These are phyloP conservation scores for Lysiphlebus fabarum DNA, from an alignment of 1,140 invertebrate species.

Conservation along the genomic window DNA sequence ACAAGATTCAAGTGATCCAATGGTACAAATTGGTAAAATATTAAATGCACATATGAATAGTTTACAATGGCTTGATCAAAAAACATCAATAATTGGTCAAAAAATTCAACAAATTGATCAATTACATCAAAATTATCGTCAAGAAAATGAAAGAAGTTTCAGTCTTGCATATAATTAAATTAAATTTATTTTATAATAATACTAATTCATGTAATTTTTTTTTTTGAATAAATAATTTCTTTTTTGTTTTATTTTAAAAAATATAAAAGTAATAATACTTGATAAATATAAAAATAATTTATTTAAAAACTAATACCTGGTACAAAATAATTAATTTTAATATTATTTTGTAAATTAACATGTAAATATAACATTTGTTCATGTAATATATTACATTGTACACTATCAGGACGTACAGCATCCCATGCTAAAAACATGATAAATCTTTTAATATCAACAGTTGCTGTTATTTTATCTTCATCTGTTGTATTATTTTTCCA, in stretches of 20 bases:
- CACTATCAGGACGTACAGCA: slow-evolving; percentile 57
- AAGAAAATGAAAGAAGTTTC: slow-evolving; percentile 71
- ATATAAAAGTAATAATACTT: slow-evolving; percentile 4
- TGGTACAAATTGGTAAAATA: slow-evolving; percentile 88
- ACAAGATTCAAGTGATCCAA: slow-evolving; percentile 82
- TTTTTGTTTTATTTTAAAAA: background rate
- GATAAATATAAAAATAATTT: slow-evolving; percentile 9
- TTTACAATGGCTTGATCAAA: slow-evolving; percentile 87
- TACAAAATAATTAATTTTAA: slow-evolving; percentile 63
- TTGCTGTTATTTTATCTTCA: slow-evolving; percentile 45
- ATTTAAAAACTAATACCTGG: slow-evolving; percentile 45
- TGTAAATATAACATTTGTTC: slow-evolving; percentile 58
- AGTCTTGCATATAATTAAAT: slow-evolving; percentile 56
- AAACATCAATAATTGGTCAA: slow-evolving; percentile 68
- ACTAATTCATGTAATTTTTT: background rate
- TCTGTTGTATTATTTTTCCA: slow-evolving; percentile 28
- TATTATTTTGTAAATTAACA: slow-evolving; percentile 57
- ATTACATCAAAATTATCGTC: slow-evolving; percentile 73
- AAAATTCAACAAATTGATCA: slow-evolving; percentile 81
- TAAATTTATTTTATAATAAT: slow-evolving; percentile 7
- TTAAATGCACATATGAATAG: slow-evolving; percentile 96
- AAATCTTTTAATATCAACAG: slow-evolving; percentile 60
- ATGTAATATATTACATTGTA: slow-evolving; percentile 61
- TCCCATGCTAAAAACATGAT: slow-evolving; percentile 60
- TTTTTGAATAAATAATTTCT: background rate